phyloP scores from a whole-genome alignment of 2,797 vertebrate genomes.

The Liparis tanakae region DNA sequence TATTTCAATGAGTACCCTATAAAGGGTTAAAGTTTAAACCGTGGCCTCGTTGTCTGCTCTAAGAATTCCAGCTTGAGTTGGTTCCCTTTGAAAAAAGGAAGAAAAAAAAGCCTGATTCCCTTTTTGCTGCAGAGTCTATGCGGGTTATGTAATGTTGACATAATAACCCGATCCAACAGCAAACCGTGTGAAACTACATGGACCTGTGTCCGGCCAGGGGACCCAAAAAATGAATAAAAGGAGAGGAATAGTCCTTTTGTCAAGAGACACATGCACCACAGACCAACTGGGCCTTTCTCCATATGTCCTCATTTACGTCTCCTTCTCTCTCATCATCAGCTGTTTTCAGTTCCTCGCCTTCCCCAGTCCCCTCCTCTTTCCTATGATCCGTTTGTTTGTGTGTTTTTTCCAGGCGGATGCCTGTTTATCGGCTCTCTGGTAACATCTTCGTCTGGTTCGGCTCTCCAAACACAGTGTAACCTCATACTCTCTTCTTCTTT shows the following conservation, averaged over 20 bases:
- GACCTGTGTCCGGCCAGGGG: slow-evolving; percentile 20
- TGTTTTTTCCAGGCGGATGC: slow-evolving; percentile 2
- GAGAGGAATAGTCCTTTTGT: slow-evolving; percentile 60
- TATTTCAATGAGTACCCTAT: too few relatives aligned
- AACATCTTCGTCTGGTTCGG: too few relatives aligned
- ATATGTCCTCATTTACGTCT: slow-evolving; percentile 38
- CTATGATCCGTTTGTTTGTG: neutral
- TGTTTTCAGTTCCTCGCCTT: neutral
- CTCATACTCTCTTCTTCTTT: slow-evolving; percentile 12
- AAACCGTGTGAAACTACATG: neutral
- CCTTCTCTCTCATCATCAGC: slow-evolving; percentile 13
- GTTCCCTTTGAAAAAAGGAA: neutral
- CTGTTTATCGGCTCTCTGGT: neutral
- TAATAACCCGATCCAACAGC: neutral
- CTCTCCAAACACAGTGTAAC: slow-evolving; percentile 15
- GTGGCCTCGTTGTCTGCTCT: neutral
- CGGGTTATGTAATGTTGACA: slow-evolving; percentile 5
- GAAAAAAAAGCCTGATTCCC: neutral
- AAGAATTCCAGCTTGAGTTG: slow-evolving; percentile 14
- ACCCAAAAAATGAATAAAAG: slow-evolving; percentile 58
- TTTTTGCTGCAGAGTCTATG: neutral
- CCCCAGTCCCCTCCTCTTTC: neutral
- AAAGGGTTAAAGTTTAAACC: slow-evolving; percentile 7
- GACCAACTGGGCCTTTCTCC: slow-evolving; percentile 48
- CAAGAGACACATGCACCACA: slow-evolving; percentile 51